Evolutionary conservation across 2,113 vertebrate genomes (phyloP).

Genomic region (Cottus gobio): DNA sequence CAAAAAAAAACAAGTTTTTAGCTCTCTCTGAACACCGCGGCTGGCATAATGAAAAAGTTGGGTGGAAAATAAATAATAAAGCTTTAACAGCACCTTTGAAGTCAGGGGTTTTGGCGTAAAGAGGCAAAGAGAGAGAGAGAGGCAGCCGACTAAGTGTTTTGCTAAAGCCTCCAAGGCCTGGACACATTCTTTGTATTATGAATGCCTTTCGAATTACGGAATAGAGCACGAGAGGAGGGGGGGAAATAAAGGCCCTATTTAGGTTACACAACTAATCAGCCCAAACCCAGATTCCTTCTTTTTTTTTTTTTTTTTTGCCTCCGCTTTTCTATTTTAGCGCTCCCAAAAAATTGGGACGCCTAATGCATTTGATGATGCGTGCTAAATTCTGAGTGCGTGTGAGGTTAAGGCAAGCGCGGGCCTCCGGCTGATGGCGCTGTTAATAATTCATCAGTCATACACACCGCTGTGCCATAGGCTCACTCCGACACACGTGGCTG

Average conservation of each 20-base stretch:
- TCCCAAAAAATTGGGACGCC: slow-evolving; percentile 52
- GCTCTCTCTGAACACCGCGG: slow-evolving; percentile 34
- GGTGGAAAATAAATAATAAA: slow-evolving; percentile 36
- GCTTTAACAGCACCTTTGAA: slow-evolving; percentile 60
- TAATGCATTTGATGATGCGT: slow-evolving; percentile 68
- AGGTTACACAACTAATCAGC: slow-evolving; percentile 60
- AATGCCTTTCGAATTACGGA: slow-evolving; percentile 50
- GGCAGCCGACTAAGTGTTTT: slow-evolving; percentile 12
- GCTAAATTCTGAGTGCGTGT: slow-evolving; percentile 57
- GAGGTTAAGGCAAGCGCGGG: slow-evolving; percentile 47
- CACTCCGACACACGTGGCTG: slow-evolving; percentile 30
- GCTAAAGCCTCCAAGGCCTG: slow-evolving; percentile 30
- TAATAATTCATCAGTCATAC: slow-evolving; percentile 69
- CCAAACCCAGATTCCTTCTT: slow-evolving; percentile 37
- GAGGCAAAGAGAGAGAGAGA: slow-evolving; percentile 42
- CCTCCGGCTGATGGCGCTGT: slow-evolving; percentile 46
- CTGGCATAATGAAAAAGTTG: slow-evolving; percentile 41
- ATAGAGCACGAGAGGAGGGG: neutral
- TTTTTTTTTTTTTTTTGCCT: neutral
- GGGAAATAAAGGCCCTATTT: slow-evolving; percentile 27
- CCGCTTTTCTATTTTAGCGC: slow-evolving; percentile 60
- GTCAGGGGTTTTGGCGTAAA: slow-evolving; percentile 47
- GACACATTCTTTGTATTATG: slow-evolving; percentile 34
- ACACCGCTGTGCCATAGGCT: slow-evolving; percentile 38
- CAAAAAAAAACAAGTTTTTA: slow-evolving; percentile 26